Percentiles rank a stretch among this genome's conserved stretches.
Conservation (phyloP, 2,113 vertebrate species). For the Acanthisitta chloris region DNA sequence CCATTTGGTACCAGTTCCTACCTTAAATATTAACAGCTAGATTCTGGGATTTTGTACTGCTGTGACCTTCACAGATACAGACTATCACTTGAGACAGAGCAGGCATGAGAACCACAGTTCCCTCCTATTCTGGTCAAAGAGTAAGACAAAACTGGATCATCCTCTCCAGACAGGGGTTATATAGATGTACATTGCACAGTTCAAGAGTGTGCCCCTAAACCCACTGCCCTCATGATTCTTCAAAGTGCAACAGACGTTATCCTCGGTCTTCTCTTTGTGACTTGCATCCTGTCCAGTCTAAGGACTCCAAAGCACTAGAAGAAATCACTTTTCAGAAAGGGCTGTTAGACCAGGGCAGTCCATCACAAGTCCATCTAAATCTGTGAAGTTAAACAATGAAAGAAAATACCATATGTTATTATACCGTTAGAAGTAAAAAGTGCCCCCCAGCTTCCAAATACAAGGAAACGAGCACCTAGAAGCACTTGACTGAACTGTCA, state of each 20-base stretch:
- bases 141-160: neutral
- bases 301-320: neutral
- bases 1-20: neutral
- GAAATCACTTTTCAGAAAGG: neutral
- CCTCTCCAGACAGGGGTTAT: neutral
- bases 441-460: neutral
- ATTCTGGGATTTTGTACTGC: neutral
- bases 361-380: neutral
- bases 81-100: neutral
- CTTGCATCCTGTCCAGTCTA: neutral
- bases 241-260: neutral
- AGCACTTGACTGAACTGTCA: neutral
- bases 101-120: neutral
- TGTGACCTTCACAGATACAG: neutral
- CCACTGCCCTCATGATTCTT: neutral
- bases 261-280: neutral
- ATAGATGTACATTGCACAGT: accelerated
- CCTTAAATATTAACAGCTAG: neutral
- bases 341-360: neutral
- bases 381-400: neutral
- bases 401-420: neutral
- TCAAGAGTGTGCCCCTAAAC: neutral
- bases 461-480: neutral
- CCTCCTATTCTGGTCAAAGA: neutral
- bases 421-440: neutral